Evolutionary conservation across 2,113 vertebrate species (phyloP).

Genomic region (Setophaga petechia): DNA sequence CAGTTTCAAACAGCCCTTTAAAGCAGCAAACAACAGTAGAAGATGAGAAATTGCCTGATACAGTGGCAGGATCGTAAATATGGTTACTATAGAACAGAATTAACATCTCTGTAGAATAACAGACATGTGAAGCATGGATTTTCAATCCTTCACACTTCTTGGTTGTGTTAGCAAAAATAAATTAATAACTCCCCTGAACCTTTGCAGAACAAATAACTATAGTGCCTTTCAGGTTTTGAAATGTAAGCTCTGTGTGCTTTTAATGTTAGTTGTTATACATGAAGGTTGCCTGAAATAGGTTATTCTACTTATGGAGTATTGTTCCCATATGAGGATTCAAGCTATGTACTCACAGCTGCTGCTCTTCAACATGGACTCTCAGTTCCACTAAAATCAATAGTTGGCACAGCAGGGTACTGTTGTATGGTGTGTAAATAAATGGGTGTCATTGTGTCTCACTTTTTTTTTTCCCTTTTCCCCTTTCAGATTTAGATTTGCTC

Average conservation of each 20-base stretch:
- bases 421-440: slow-evolving; percentile 55
- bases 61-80: background rate
- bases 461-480: background rate
- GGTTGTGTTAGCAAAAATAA: background rate
- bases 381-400: slow-evolving; percentile 32
- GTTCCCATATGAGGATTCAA: background rate
- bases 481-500: slow-evolving; percentile 57
- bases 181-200: background rate
- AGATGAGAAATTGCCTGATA: background rate
- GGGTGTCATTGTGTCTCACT: slow-evolving; percentile 38
- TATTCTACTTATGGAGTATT: slow-evolving; percentile 41
- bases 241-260: slow-evolving; percentile 2
- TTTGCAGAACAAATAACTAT: background rate
- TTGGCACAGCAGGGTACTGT: slow-evolving; percentile 1
- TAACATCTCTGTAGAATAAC: background rate
- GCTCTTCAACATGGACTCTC: background rate
- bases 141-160: background rate
- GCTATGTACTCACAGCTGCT: slow-evolving; percentile 42
- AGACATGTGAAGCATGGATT: background rate
- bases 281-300: slow-evolving; percentile 39
- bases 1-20: background rate
- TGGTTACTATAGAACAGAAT: background rate
- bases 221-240: background rate
- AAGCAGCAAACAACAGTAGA: background rate
- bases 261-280: background rate